Percentiles rank a stretch among this genome's conserved stretches.
These are phyloP conservation scores for Meteorus cinctellus DNA, from an alignment of 2,888 invertebrate genomes.

Conservation along the genomic window DNA sequence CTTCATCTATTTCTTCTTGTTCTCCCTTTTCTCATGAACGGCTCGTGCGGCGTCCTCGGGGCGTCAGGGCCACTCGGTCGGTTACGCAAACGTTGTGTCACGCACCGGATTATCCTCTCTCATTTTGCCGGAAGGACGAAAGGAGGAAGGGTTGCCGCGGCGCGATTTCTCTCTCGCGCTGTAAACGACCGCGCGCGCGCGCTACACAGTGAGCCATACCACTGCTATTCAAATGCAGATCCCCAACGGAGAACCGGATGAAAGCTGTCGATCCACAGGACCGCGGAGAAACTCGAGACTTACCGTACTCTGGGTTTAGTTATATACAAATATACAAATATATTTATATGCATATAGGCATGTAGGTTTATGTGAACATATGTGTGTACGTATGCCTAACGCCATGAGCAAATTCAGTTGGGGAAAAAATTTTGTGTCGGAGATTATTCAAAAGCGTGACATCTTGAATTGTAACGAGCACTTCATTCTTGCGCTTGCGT, in stretches of 20 bases:
- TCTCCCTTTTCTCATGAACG: conserved; percentile 19
- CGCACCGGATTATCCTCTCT: conserved; percentile 61
- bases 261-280: conserved; percentile 43
- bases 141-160: conserved; percentile 52
- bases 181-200: conserved; percentile 46
- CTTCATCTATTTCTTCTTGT: conserved; percentile 32
- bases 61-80: conserved; percentile 48
- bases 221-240: conserved; percentile 56
- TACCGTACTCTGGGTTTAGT: neutral
- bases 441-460: conserved; percentile 43
- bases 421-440: conserved; percentile 18
- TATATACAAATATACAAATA: conserved; percentile 18
- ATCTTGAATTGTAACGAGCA: conserved; percentile 44
- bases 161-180: conserved; percentile 48
- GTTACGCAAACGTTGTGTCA: conserved; percentile 69
- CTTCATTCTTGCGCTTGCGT: conserved; percentile 35
- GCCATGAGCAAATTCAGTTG: conserved; percentile 25
- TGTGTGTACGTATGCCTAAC: conserved; percentile 11
- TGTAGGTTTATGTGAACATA: neutral
- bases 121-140: conserved; percentile 23
- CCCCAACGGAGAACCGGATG: conserved; percentile 44
- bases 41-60: conserved; percentile 23
- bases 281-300: conserved; percentile 42
- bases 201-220: conserved; percentile 28
- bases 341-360: neutral